Base-by-base conservation (phyloP, 2,888 invertebrate species). In the Prosapia bicincta region DNA sequence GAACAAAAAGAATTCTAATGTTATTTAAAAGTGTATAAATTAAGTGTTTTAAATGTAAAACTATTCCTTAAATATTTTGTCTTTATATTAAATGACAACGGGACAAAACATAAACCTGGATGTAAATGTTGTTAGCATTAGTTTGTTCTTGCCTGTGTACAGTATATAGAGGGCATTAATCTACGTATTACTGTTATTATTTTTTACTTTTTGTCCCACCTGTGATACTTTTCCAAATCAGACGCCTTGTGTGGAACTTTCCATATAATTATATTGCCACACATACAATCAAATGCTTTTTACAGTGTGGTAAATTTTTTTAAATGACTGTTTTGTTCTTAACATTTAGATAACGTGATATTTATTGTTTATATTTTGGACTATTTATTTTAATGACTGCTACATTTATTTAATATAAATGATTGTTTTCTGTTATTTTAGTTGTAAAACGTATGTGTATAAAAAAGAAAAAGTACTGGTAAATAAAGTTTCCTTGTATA, bases 391-490 rank as follows among this genome's bases (percentile, higher is more conserved):
- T 20, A 54, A 54, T 13, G 54, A 54, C 54, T 54, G 54, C 20
- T 54, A 54, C 54, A 54, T 54, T 54, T 54, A 54, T 38, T 38
- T 38, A 20, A 54, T 20, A 54, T n/a, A 54, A 38, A 54, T 54
- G 54, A 54, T 54, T 54, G 54, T 54, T 54, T 54, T 54, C 13
- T 20, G n/a, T 54, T 54, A 20, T 54, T 54, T 54, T 54, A 20
- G 54, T 54, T 54, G 54, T 54, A 54, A 54, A 54, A 54, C n/a
- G 54, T 54, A 54, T 54, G 54, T 54, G n/a, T 54, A 20, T 54
- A 54, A 20, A 54, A 54, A 67, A 67, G 26, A 26, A 25, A 67
- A 67, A 67, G 15, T 67, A 67, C 67, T 67, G 54, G 54, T 54
- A 54, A 54, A 54, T 10, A 54, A 54, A 20, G 54, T 54, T 54